Base-by-base conservation (phyloP, 2,888 invertebrate genomes). In the Sisyra terminalis region DNA sequence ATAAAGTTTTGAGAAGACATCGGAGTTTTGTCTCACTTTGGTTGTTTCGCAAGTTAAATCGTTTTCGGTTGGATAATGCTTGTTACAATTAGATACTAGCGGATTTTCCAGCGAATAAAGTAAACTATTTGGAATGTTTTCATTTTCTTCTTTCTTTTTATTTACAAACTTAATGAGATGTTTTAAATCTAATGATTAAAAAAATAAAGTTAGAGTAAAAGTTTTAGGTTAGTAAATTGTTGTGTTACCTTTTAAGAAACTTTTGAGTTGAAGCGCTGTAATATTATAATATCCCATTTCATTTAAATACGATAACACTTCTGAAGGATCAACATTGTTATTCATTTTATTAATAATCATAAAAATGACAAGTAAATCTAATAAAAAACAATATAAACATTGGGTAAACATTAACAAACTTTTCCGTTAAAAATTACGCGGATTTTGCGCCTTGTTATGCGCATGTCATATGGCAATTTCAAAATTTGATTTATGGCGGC, bases 271-370 rank as follows among this genome's bases (percentile, higher is more conserved):
- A 57, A 75, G 70, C 13, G 76, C 75, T 46, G 75, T 77, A 50
- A 86, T 75, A 55, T 83, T 81, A 44, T 74, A 70, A 55, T 82
- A 83, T 44, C 85, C 85, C 52, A 84, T 63, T 53, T 78, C 71
- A 61, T 83, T 82, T 52, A 86, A 63, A 63, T 83, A 77, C 48
- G 69, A 63, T 50, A 85, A 65, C 55, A 86, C 75, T 63, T 81
- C 78, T 53, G 73, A 68, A n/a, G 84, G 75, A 58, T 82, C 78
- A 55, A 78, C 59, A 50, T 59, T 55, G 54, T 60, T 40, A n/a
- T 53, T 48, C 57, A 58, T 57, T 48, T 45, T 47, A 14, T 24
- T 24, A 24, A 24, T 7, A 24, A 24, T 24, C 10, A n/a, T 16
- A 35, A 35, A 35, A 35, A 4, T 9, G n/a, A 35, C 35, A 35